Evolutionary conservation across 2,888 invertebrate genomes (phyloP).

Genomic region (Melanostoma scalare): DNA sequence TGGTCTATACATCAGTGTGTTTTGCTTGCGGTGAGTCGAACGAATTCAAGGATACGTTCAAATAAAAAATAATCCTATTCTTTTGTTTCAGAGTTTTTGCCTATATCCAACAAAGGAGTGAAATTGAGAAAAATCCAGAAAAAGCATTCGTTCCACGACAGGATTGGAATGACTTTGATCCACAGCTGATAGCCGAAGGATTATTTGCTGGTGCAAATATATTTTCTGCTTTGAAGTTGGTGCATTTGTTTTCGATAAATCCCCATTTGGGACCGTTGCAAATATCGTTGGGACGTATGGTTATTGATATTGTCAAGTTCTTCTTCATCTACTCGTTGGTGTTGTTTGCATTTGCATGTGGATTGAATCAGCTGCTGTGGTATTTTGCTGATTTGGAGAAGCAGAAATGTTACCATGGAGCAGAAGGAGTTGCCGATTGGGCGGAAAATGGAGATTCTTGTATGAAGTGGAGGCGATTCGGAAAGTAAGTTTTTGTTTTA

Average conservation of each 20-base stretch:
- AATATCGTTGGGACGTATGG: slow-evolving; percentile 94
- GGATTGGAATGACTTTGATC: slow-evolving; percentile 96
- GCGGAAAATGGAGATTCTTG: slow-evolving; percentile 89
- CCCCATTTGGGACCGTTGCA: slow-evolving; percentile 96
- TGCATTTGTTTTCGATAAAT: slow-evolving; percentile 96
- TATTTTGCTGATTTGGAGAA: slow-evolving; percentile 94
- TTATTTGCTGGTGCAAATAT: slow-evolving; percentile 97
- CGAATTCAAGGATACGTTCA: not conserved
- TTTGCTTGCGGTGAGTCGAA: slow-evolving; percentile 83
- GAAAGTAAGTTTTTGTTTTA: slow-evolving; percentile 85
- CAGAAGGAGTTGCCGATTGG: slow-evolving; percentile 89
- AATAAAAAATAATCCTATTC: not conserved
- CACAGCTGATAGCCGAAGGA: slow-evolving; percentile 95
- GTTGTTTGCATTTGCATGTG: slow-evolving; percentile 95
- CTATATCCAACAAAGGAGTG: slow-evolving; percentile 88
- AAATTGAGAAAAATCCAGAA: slow-evolving; percentile 86
- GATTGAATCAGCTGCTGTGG: slow-evolving; percentile 96
- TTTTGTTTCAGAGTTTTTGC: slow-evolving; percentile 85
- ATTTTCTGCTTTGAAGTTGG: slow-evolving; percentile 94
- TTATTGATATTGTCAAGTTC: slow-evolving; percentile 95
- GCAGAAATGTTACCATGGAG: slow-evolving; percentile 88
- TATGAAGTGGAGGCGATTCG: slow-evolving; percentile 93
- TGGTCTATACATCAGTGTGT: slow-evolving; percentile 90
- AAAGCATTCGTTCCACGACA: slow-evolving; percentile 91
- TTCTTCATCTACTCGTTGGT: slow-evolving; percentile 94